Conservation (phyloP, 2,113 vertebrate genomes). For the Todiramphus chloris region DNA sequence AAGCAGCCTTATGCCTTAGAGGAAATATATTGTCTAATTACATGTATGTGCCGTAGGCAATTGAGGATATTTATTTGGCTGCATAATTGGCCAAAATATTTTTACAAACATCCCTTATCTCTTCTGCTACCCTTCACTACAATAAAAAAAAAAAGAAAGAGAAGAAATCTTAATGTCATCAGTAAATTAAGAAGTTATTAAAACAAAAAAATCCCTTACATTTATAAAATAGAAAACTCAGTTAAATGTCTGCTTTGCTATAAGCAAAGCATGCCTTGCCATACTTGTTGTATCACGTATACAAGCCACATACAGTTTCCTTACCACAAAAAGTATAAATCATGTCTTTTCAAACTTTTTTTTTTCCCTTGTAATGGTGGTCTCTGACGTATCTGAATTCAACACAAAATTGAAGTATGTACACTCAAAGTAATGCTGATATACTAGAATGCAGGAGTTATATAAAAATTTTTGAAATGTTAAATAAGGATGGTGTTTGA, state of each 20-base stretch:
- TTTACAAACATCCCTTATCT: neutral
- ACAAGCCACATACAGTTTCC: neutral
- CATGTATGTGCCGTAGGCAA: neutral
- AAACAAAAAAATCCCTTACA: neutral
- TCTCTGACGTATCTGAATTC: neutral
- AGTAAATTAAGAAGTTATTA: neutral
- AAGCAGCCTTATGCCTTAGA: neutral
- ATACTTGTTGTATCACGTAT: neutral
- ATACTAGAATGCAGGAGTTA: neutral
- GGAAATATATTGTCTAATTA: slow-evolving; percentile 10
- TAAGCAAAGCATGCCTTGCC: neutral
- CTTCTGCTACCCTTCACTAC: neutral
- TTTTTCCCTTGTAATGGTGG: rapidly evolving
- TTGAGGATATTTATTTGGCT: neutral
- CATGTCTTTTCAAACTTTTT: neutral
- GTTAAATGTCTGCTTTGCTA: neutral
- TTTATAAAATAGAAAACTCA: neutral
- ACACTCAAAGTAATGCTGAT: neutral
- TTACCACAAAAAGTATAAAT: neutral
- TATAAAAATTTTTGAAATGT: neutral
- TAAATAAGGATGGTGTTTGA: neutral
- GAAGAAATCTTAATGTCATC: neutral
- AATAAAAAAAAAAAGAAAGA: neutral
- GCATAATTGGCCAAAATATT: neutral
- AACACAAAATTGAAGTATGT: neutral